Evolutionary conservation across 2,797 vertebrate species (phyloP).

Genomic region (Tiaroga cobitis): DNA sequence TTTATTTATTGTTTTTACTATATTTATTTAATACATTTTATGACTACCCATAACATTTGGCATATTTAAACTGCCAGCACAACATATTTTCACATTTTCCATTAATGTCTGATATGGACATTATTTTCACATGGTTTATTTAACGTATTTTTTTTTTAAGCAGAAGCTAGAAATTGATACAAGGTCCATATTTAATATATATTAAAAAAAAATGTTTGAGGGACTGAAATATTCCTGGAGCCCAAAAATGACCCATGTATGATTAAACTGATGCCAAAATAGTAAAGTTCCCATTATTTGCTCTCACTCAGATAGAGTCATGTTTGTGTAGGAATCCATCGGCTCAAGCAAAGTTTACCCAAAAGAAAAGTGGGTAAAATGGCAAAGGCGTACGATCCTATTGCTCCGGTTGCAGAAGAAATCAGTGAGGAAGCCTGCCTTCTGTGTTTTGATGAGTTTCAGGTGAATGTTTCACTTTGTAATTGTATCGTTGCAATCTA

Average conservation of each 20-base stretch:
- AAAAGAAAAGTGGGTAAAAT: constrained; percentile 92
- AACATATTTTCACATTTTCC: neutral
- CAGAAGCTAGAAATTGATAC: neutral
- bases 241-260: neutral
- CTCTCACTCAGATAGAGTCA: constrained; percentile 16
- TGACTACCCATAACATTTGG: neutral
- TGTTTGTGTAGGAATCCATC: constrained; percentile 87
- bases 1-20: neutral
- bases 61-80: neutral
- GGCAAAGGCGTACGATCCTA: constrained; percentile 94
- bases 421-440: constrained; percentile 92
- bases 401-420: constrained; percentile 93
- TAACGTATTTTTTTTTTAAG: neutral
- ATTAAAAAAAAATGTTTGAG: neutral
- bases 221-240: neutral
- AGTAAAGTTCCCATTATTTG: constrained; percentile 18
- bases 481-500: neutral
- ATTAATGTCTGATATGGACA: neutral
- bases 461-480: constrained; percentile 77
- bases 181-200: neutral
- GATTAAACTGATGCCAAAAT: neutral
- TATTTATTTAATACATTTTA: neutral
- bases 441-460: constrained; percentile 98
- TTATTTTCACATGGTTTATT: neutral
- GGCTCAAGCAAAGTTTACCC: constrained; percentile 93